Evolutionary conservation across 1,140 invertebrate genomes (phyloP).

Genomic region (Varroa destructor): DNA sequence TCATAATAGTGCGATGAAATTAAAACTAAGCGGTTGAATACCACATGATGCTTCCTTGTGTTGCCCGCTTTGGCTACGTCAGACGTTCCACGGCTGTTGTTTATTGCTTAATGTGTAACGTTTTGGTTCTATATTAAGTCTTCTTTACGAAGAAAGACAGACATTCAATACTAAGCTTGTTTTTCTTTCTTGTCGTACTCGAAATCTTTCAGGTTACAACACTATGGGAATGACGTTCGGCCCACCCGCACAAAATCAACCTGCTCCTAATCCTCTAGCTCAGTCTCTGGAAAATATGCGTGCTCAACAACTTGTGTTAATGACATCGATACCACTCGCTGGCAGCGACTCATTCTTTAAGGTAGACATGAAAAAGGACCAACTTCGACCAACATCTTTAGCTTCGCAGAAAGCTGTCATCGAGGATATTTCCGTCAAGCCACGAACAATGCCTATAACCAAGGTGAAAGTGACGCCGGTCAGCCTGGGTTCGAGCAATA

Average conservation of each 20-base stretch:
- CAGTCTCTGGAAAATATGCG: not conserved
- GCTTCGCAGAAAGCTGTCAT: constrained; percentile 51
- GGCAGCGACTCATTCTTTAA: constrained; percentile 23
- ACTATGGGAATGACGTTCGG: not conserved
- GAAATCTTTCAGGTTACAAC: constrained; percentile 5
- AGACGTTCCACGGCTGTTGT: no score
- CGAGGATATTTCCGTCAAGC: constrained; percentile 44
- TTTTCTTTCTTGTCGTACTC: no score
- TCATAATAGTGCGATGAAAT: no score
- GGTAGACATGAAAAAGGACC: constrained; percentile 28
- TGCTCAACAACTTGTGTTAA: not conserved
- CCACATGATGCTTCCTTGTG: no score
- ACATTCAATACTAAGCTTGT: no score
- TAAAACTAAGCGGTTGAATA: no score
- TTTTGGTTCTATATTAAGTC: no score
- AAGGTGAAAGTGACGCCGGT: constrained; percentile 48
- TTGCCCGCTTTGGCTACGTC: no score
- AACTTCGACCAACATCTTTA: constrained; percentile 59
- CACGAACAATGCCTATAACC: constrained; percentile 50
- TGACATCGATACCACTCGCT: constrained; percentile 5
- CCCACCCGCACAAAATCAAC: not conserved
- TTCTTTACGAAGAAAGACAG: no score
- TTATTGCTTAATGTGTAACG: no score
- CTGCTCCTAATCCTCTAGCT: not conserved
- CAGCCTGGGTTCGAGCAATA: constrained; percentile 38